These are phyloP conservation scores for Philopotamus ludificatus DNA, from an alignment of 1,140 invertebrate genomes.

Conservation along the genomic window DNA sequence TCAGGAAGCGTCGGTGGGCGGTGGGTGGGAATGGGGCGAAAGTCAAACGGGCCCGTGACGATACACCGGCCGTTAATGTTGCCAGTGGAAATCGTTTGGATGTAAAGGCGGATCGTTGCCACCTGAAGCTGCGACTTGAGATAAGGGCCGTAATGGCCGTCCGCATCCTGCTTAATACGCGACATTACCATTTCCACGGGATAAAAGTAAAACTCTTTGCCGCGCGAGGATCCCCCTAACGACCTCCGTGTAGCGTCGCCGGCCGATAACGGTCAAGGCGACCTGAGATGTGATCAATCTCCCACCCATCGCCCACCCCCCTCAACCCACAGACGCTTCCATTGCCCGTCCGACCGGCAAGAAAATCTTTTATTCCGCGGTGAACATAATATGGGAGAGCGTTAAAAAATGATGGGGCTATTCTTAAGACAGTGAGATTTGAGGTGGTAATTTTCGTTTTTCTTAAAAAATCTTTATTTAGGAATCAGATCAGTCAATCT, in stretches of 20 bases:
- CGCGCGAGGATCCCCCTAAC: background rate
- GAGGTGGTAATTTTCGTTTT: no score
- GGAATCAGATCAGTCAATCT: no score
- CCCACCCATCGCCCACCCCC: no score
- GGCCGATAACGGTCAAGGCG: background rate
- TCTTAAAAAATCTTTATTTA: no score
- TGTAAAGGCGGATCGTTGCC: conserved; percentile 17
- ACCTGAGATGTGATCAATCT: conserved; percentile 12
- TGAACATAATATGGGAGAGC: no score
- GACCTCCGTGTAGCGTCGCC: background rate
- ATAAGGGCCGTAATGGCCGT: conserved; percentile 14
- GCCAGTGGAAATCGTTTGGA: conserved; percentile 10
- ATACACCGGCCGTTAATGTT: background rate
- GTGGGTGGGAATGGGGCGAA: background rate
- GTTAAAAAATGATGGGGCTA: no score
- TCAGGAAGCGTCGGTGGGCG: background rate
- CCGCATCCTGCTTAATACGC: conserved; percentile 13
- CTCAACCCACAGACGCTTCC: no score
- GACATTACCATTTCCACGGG: conserved; percentile 15
- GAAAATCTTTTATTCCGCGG: no score
- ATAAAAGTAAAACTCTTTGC: background rate
- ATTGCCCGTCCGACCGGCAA: no score
- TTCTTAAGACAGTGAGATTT: no score
- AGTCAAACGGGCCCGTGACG: no score
- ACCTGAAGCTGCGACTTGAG: conserved; percentile 14